Conservation (phyloP, 1,140 invertebrate genomes). For the Helicoverpa armigera region DNA sequence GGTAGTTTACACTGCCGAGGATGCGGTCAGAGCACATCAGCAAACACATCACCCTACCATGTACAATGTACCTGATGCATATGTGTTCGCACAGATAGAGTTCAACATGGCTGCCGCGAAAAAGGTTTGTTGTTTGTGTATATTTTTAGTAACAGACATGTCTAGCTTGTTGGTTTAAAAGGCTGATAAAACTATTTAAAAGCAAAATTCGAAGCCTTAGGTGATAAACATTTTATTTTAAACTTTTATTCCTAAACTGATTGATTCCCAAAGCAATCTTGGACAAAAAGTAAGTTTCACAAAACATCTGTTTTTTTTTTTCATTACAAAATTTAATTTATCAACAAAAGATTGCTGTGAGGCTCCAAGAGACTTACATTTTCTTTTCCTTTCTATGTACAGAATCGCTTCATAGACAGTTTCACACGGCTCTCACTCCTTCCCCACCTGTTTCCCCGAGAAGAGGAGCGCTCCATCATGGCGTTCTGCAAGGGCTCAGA, state of each 20-base stretch:
- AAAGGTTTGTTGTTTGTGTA: constrained; percentile 67
- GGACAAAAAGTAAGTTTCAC: too few relatives aligned
- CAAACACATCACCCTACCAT: constrained; percentile 93
- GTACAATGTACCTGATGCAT: constrained; percentile 90
- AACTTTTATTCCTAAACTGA: background rate
- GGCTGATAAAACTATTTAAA: background rate
- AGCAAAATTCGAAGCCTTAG: too few relatives aligned
- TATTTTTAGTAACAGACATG: too few relatives aligned
- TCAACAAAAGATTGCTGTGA: too few relatives aligned
- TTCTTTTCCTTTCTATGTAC: constrained; percentile 34
- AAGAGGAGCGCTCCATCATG: constrained; percentile 88
- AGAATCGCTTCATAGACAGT: constrained; percentile 89
- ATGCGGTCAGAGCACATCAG: constrained; percentile 91
- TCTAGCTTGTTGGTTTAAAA: too few relatives aligned
- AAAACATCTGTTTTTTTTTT: too few relatives aligned
- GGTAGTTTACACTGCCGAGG: constrained; percentile 89
- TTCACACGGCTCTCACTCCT: constrained; percentile 88
- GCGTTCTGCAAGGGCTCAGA: constrained; percentile 90
- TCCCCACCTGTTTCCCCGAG: constrained; percentile 89
- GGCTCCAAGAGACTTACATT: too few relatives aligned
- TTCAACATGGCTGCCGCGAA: constrained; percentile 90
- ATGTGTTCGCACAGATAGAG: constrained; percentile 89
- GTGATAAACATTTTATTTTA: background rate
- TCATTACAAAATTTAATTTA: too few relatives aligned
- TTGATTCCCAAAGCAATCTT: background rate